Conservation (phyloP, 2,113 vertebrate species). For the Larimichthys polyactis region DNA sequence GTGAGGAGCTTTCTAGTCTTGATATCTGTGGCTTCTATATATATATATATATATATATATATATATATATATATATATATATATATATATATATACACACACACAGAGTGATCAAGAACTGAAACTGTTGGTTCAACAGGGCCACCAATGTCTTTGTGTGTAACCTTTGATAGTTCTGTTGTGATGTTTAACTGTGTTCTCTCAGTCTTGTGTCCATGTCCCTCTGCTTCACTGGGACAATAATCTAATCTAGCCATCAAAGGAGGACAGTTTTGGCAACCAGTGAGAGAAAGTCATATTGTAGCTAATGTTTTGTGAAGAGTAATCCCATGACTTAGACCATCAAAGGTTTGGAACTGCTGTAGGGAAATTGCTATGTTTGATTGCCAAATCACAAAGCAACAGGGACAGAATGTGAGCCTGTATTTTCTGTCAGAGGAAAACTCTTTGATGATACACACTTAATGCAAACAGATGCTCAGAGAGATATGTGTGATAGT, state of each 20-base stretch:
- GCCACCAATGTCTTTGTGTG: neutral
- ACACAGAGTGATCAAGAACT: no score
- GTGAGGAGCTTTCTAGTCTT: no score
- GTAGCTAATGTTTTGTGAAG: constrained; percentile 1
- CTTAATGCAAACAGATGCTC: neutral
- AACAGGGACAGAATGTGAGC: neutral
- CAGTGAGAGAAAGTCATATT: neutral
- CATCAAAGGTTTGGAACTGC: constrained; percentile 16
- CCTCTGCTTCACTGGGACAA: neutral
- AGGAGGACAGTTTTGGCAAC: neutral
- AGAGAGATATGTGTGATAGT: neutral
- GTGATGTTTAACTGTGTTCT: neutral
- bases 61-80: no score
- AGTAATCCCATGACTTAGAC: neutral
- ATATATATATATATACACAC: no score
- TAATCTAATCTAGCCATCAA: neutral
- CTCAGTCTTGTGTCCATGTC: neutral
- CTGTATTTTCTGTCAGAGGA: constrained; percentile 11
- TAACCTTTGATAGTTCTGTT: neutral
- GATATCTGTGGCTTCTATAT: no score
- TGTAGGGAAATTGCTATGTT: neutral
- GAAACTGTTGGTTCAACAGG: no score
- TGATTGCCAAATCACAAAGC: constrained; percentile 7
- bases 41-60: no score
- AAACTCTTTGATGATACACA: constrained; percentile 16